Conservation (phyloP, 2,797 vertebrate species). For the Argyrosomus regius region DNA sequence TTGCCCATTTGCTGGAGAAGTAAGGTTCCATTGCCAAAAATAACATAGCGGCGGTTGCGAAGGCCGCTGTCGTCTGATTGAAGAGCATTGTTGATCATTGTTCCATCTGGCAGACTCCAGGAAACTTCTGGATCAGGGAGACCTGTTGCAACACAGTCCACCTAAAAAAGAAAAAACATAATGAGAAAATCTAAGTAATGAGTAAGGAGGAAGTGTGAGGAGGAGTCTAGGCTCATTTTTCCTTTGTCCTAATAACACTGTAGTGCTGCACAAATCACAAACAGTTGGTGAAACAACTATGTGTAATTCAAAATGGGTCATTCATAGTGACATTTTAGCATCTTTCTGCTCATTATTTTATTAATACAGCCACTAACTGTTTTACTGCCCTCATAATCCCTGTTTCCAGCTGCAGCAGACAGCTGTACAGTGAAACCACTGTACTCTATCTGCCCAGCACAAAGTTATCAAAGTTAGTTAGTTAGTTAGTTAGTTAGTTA, state of each 20-base stretch:
- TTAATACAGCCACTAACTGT: background rate
- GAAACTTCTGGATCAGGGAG: conserved; percentile 87
- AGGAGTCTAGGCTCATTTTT: background rate
- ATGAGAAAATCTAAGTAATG: background rate
- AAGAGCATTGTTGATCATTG: conserved; percentile 86
- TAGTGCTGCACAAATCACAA: too few species aligned
- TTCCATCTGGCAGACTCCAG: conserved; percentile 89
- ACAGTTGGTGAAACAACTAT: too few species aligned
- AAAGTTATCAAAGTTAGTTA: too few species aligned
- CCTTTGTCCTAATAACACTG: too few species aligned
- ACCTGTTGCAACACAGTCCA: conserved; percentile 88
- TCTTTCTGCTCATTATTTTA: background rate
- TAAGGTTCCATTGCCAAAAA: conserved; percentile 88
- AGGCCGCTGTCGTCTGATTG: conserved; percentile 85
- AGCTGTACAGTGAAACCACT: too few species aligned
- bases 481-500: too few species aligned
- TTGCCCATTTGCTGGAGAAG: conserved; percentile 86
- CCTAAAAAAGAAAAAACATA: conserved; percentile 52
- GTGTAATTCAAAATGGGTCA: background rate
- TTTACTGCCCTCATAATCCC: too few species aligned
- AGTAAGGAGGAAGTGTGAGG: background rate
- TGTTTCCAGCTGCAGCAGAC: too few species aligned
- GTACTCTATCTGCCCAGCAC: too few species aligned
- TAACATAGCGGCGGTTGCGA: conserved; percentile 82
- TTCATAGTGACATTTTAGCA: background rate